phyloP scores from a whole-genome alignment of 2,888 invertebrate genomes.

The Digitonthophagus gazella region DNA sequence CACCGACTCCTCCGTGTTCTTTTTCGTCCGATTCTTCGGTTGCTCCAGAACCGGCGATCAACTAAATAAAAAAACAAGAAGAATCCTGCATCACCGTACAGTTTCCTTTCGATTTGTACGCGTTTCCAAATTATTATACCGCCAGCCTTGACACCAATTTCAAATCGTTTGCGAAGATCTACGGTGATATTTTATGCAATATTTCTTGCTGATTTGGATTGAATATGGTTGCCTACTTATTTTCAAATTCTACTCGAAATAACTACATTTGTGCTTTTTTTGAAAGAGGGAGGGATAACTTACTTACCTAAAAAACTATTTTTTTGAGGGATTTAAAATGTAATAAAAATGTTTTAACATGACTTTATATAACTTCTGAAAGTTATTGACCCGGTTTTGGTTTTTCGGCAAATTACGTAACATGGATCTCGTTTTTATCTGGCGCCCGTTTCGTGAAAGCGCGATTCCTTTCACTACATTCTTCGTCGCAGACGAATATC shows the following conservation, averaged over 20 bases:
- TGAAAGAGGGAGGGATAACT: too few relatives aligned
- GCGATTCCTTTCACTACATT: slow-evolving; percentile 25
- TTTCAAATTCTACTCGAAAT: neutral
- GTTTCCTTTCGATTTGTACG: neutral
- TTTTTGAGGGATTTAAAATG: too few relatives aligned
- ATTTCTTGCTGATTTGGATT: neutral
- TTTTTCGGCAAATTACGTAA: slow-evolving; percentile 7
- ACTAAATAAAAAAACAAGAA: slow-evolving; percentile 54
- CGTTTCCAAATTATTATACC: slow-evolving; percentile 2
- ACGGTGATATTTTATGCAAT: neutral
- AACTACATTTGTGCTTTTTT: neutral
- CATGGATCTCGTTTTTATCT: neutral
- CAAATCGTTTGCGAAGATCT: neutral
- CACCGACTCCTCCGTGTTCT: slow-evolving; percentile 54
- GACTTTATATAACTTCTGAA: slow-evolving; percentile 1
- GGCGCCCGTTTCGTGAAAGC: slow-evolving; percentile 23
- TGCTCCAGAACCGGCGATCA: slow-evolving; percentile 75
- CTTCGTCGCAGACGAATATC: slow-evolving; percentile 22
- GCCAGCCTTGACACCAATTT: neutral
- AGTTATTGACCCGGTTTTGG: slow-evolving; percentile 14
- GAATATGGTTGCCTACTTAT: neutral
- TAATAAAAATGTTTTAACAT: too few relatives aligned
- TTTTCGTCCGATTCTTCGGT: slow-evolving; percentile 63
- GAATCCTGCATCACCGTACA: slow-evolving; percentile 5
- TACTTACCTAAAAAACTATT: too few relatives aligned